These are phyloP conservation scores for Sylvia atricapilla DNA, from an alignment of 2,113 vertebrate species.

Conservation along the genomic window DNA sequence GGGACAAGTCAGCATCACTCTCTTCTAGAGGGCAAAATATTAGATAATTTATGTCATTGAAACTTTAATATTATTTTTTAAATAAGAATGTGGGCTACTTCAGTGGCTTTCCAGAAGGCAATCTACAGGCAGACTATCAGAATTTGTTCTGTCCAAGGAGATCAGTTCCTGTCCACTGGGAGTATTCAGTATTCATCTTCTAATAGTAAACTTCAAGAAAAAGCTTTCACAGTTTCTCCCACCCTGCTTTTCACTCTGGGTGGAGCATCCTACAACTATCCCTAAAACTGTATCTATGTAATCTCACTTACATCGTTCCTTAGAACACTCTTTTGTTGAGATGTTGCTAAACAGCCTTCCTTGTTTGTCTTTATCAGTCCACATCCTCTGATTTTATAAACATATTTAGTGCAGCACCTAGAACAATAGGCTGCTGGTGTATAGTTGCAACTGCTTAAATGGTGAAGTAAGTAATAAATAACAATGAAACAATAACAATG, in stretches of 20 bases:
- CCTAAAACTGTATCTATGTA: not conserved
- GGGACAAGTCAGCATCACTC: not conserved
- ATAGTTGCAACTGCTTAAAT: not conserved
- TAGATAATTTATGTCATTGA: not conserved
- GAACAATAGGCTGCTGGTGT: not conserved
- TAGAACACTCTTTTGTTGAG: not conserved
- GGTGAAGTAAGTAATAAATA: not conserved
- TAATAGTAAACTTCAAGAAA: not conserved
- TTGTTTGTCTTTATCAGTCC: not conserved
- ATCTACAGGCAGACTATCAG: not conserved
- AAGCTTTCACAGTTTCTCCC: not conserved
- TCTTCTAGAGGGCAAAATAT: not conserved
- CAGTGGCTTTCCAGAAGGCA: not conserved
- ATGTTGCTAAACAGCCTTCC: not conserved
- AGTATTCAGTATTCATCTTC: not conserved
- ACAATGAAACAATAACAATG: not conserved
- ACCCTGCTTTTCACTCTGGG: not conserved
- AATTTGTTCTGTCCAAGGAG: not conserved
- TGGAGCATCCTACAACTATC: not conserved
- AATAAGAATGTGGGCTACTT: not conserved
- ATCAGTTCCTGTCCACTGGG: not conserved
- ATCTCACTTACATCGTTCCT: not conserved
- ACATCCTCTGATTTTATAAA: not conserved
- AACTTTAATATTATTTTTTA: not conserved
- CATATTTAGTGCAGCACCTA: not conserved